Base-by-base conservation (phyloP, 2,888 invertebrate species). In the Eumerus sabulonum region DNA sequence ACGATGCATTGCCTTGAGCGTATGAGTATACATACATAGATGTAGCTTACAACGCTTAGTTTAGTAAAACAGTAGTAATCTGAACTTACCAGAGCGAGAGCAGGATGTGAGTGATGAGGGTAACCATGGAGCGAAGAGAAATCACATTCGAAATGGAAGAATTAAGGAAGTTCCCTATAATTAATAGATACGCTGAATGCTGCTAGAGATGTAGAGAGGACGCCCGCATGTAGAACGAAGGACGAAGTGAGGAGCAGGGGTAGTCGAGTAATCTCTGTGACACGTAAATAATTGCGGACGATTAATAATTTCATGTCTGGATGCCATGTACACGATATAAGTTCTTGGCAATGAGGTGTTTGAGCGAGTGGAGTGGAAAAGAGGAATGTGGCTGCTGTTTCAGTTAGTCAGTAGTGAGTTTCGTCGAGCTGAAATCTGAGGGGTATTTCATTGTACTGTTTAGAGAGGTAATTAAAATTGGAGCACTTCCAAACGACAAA, bases 61-160 rank as follows among this genome's bases (percentile, higher is more conserved):
- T 57, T 56, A 60, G 38, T 72, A 66, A 66, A 77, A 48, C 66
- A 60, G 18, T 44, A 64, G 50, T 76, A 60, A 64, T 64, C 60
- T 27, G 27, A 27, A 27, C 27, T 27, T 42, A 9, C 17, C 42
- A 13, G 35, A 35, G 47, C 9, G 9, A 35, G 9, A 7, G 18
- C 42, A 11, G 14, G 12, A 44, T 18, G 40, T 16, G 42, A 13
- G 11, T 19, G 19, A 36, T 18, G 18, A 42, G n/a, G 27, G 54
- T 11, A 11, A 18, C 9, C 38, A 36, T 17, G 35, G 16, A 35
- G 18, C 50, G 59, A 42, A 27, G 47, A 14, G 62, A 50, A 63
- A 56, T 50, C 62, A 50, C 36, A 56, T 67, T 62, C 62, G 57
- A 47, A 68, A 57, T 68, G 45, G 42, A 60, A 57, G 53, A 64